Evolutionary conservation across 2,797 vertebrate species (phyloP).

Genomic region (Halcyon smyrnensis): DNA sequence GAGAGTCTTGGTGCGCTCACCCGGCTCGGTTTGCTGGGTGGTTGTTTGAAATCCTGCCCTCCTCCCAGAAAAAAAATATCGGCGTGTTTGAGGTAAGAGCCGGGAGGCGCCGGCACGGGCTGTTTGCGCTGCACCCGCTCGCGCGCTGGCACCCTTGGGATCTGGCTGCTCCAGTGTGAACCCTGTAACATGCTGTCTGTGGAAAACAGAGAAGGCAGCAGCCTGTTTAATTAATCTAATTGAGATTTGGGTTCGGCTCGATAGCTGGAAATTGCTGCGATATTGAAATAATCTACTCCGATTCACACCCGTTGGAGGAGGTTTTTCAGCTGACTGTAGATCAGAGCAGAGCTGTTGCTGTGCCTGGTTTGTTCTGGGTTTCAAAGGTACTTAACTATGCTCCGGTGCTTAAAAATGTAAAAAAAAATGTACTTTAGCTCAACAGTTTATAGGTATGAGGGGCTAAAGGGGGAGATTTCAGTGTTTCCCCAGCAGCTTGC

Average conservation of each 20-base stretch:
- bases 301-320: not conserved
- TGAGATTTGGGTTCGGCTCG: not conserved
- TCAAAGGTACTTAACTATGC: not conserved
- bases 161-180: not conserved
- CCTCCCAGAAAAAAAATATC: not conserved
- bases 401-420: not conserved
- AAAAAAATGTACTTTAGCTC: not conserved
- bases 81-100: not conserved
- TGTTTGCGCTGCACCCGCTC: not conserved
- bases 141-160: not conserved
- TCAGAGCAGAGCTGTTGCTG: not conserved
- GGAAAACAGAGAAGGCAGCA: not conserved
- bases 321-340: not conserved
- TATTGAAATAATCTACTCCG: not conserved
- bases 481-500: not conserved
- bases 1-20: accelerated
- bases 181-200: accelerated
- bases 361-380: accelerated
- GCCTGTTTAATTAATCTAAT: not conserved
- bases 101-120: not conserved
- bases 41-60: not conserved
- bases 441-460: accelerated
- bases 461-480: accelerated
- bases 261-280: not conserved
- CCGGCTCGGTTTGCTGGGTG: not conserved